These are phyloP conservation scores for Poeciliopsis occidentalis DNA, from an alignment of 2,113 vertebrate species.

Conservation along the genomic window DNA sequence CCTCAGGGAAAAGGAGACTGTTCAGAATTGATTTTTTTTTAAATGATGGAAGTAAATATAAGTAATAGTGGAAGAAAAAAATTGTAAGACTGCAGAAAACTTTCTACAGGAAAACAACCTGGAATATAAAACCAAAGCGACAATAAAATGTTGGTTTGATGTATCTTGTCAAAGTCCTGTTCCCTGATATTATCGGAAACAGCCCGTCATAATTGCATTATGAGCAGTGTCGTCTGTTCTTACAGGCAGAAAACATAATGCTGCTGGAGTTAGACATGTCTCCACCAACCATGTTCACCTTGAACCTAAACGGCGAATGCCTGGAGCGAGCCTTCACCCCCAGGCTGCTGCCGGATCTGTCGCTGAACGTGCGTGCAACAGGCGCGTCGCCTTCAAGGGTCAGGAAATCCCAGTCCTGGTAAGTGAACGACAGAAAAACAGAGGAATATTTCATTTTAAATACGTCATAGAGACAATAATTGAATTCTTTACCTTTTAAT, in stretches of 20 bases:
- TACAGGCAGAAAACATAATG: slow-evolving; percentile 94
- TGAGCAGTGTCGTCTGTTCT: slow-evolving; percentile 2
- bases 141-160: not conserved
- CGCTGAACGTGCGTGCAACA: slow-evolving; percentile 66
- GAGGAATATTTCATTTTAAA: not conserved
- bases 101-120: not conserved
- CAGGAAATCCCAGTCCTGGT: slow-evolving; percentile 93
- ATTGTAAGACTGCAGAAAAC: not conserved
- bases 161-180: not conserved
- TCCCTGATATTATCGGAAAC: not conserved
- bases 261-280: slow-evolving; percentile 92
- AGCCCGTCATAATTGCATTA: not conserved
- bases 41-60: no score
- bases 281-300: slow-evolving; percentile 81
- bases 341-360: slow-evolving; percentile 42
- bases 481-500: not conserved
- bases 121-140: not conserved
- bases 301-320: slow-evolving; percentile 83
- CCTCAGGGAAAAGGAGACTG: not conserved
- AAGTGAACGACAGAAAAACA: slow-evolving; percentile 53
- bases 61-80: no score
- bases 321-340: slow-evolving; percentile 74
- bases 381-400: slow-evolving; percentile 82
- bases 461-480: not conserved
- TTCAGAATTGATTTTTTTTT: no score